Percentiles rank a stretch among this genome's conserved stretches.
These are phyloP conservation scores for Drosophila kanekoi DNA, from an alignment of 2,888 invertebrate species.

Conservation along the genomic window DNA sequence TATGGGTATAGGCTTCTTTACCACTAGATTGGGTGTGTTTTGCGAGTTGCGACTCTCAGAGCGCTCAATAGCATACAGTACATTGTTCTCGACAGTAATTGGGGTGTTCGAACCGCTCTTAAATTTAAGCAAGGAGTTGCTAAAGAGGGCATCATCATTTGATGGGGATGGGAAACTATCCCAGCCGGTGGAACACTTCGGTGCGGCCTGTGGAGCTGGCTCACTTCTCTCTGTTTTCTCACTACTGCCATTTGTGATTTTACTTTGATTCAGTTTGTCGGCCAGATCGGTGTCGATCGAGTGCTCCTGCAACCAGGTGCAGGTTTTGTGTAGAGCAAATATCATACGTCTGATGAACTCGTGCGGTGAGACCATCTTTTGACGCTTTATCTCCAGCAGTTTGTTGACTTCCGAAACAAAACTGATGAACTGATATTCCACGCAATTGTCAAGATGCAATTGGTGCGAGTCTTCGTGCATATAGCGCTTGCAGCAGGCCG, in stretches of 20 bases:
- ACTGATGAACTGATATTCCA: conserved; percentile 82
- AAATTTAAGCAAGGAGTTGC: conserved; percentile 13
- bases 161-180: conserved; percentile 7
- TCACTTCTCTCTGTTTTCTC: conserved; percentile 31
- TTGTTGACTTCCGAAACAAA: conserved; percentile 82
- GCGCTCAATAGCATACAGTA: conserved; percentile 80
- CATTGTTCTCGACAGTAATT: conserved; percentile 77
- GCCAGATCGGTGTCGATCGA: conserved; percentile 81
- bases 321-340: conserved; percentile 83
- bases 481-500: conserved; percentile 83
- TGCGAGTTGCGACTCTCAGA: conserved; percentile 76
- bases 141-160: conserved; percentile 11
- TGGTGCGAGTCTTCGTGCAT: conserved; percentile 84
- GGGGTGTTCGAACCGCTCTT: conserved; percentile 63
- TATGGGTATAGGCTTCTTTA: conserved; percentile 79
- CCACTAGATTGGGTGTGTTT: conserved; percentile 23
- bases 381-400: conserved; percentile 79
- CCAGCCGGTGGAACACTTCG: conserved; percentile 14
- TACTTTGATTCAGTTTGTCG: conserved; percentile 69
- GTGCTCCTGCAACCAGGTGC: conserved; percentile 82
- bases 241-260: conserved; percentile 49
- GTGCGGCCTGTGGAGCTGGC: conserved; percentile 6
- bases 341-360: conserved; percentile 85
- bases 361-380: conserved; percentile 83
- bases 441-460: conserved; percentile 82